Evolutionary conservation across 2,797 vertebrate genomes (phyloP).

Genomic region (Capromys pilorides): DNA sequence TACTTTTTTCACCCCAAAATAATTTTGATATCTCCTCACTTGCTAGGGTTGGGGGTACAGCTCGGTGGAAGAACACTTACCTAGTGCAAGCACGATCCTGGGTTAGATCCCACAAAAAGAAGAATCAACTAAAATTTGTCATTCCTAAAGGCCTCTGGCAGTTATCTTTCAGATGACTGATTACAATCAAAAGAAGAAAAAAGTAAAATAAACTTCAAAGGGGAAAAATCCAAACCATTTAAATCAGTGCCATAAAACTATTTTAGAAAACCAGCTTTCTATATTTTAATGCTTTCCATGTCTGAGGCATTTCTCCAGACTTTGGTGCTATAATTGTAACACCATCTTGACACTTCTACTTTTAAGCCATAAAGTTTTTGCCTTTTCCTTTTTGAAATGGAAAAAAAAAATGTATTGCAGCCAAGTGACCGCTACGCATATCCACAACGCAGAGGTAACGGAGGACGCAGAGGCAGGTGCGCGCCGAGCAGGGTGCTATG

Average conservation of each 20-base stretch:
- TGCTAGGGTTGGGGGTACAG: neutral
- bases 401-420: constrained; percentile 55
- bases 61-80: neutral
- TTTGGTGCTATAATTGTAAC: constrained; percentile 80
- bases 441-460: neutral
- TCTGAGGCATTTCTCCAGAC: constrained; percentile 81
- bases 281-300: constrained; percentile 80
- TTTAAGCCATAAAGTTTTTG: constrained; percentile 79
- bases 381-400: constrained; percentile 75
- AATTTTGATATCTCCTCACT: constrained; percentile 52
- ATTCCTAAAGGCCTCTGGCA: constrained; percentile 39
- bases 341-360: constrained; percentile 82
- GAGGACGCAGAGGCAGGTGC: neutral
- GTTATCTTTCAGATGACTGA: constrained; percentile 70
- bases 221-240: constrained; percentile 77
- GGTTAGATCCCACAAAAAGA: neutral
- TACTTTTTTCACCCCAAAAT: neutral
- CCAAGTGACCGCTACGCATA: constrained; percentile 53
- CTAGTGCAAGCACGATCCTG: neutral
- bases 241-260: constrained; percentile 78
- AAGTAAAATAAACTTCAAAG: constrained; percentile 78
- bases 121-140: neutral
- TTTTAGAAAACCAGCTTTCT: constrained; percentile 81
- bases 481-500: neutral
- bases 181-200: constrained; percentile 72